Base-by-base conservation (phyloP, 2,888 invertebrate genomes). In the Cantharis lateralis region DNA sequence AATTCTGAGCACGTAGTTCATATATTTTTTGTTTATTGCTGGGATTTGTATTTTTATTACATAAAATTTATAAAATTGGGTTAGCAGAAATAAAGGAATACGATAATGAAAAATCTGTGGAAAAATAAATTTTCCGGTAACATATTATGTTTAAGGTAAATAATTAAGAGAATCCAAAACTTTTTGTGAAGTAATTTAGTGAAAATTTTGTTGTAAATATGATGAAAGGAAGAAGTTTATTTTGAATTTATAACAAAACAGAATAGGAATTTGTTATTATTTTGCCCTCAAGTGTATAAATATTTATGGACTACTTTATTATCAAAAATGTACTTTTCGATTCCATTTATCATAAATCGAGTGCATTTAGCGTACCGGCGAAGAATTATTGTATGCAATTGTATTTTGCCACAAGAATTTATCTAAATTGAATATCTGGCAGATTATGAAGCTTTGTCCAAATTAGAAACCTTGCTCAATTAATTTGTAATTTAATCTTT, bases 11-110 rank as follows among this genome's bases (percentile, higher is more conserved):
- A 66, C 64, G 64, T 16, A 66, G 2, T 66, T 66, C 24, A 66
- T 66, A 66, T 66, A 66, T 20, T 66, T 66, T 66, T 66, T 66
- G 64, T 66, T 66, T 66, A 66, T 66, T 66, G 64, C 64, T 66
- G 24, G 24, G 64, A 66, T 66, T 66, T 66, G 64, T 66, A 20
- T 66, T 66, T 66, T 66, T 66, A 66, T 66, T 66, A 66, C 11
- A 66, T 66, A 66, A 66, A 66, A 66, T 66, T 66, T 48, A 48
- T 48, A 48, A 48, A 48, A 48, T 48, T 48, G 48, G 48, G 48
- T 48, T 48, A 48, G 48, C n/a, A 48, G 48, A 48, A 48, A 48
- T 48, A 48, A n/a, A 48, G 13, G 48, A 13, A 48, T 48, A 48
- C 13, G 48, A 48, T 48, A 48, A 48, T 48, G 48, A 48, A 48